Evolutionary conservation across 2,797 vertebrate genomes (phyloP), one percentile per base, ranked within the genome.

Genomic region (Siniperca scherzeri): DNA sequence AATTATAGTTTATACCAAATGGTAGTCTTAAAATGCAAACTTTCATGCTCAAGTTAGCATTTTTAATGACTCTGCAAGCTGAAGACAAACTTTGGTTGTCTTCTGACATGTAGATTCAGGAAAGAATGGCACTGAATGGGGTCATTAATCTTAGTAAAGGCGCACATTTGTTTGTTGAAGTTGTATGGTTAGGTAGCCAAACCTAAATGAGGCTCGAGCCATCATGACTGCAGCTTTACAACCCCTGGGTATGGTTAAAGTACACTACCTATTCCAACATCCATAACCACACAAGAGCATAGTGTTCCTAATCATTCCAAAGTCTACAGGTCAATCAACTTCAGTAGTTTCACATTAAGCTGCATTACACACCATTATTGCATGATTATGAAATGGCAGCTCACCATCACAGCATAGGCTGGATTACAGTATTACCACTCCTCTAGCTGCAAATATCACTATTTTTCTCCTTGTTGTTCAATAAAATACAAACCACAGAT

Each of bases 271-370:
- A 62, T 70, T 40, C 77, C 64, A 75, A 60, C 50, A 75, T 59
- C 25, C 6, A 14, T 5, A 72, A 77, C 67, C 22, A 61, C 50
- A 75, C 30, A 30, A 61, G 27, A 78, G 57, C 53, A 56, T 50
- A 17, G 8, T 56, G 68, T 55, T 72, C 14, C 17, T 60, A 83
- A 82, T 70, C 48, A 53, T 70, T 89, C 75, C 83, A 91, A 88
- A 91, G 87, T 88, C 87, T 90, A 89, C 80, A 88, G 84, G 72
- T 74, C 74, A 77, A 17, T 74, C 33, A 38, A 6, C 30, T 56
- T 77, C 17, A 60, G 2, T 9, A 12, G 44, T 57, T 30, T 74
- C 25, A 53, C 40, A 50, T 22, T 44, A 79, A 67, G 57, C 53
- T 65, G 33, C 25, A 42, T 55, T 65, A 40, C 16, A 70, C 21